These are phyloP conservation scores for Drosophila malerkotliana DNA, from an alignment of 1,140 invertebrate genomes.

Conservation along the genomic window DNA sequence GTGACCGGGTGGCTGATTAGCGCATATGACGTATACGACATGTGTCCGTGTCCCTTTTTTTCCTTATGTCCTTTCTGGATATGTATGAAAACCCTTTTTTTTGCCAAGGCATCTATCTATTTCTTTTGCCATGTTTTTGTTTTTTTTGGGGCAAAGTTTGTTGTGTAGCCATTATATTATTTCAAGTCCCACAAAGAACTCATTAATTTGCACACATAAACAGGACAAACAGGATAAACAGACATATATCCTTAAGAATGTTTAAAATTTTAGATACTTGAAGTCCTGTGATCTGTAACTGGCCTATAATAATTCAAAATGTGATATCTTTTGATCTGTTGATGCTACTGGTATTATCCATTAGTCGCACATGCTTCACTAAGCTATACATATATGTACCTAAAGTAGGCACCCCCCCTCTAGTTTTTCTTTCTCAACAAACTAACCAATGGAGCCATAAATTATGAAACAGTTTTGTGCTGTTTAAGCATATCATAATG, in stretches of 20 bases:
- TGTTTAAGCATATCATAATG: constrained; percentile 82
- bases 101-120: constrained; percentile 34
- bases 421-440: not conserved
- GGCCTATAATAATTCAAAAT: constrained; percentile 22
- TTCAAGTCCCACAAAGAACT: constrained; percentile 72
- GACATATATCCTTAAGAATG: not conserved
- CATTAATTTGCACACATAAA: constrained; percentile 72
- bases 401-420: not conserved
- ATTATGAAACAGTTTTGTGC: constrained; percentile 83
- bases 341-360: constrained; percentile 26
- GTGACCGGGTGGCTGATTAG: constrained; percentile 50
- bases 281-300: constrained; percentile 7
- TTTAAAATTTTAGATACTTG: not conserved
- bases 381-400: not conserved
- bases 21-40: constrained; percentile 66
- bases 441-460: constrained; percentile 63
- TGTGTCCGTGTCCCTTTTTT: constrained; percentile 49
- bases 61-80: constrained; percentile 24
- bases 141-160: not conserved
- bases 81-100: constrained; percentile 43
- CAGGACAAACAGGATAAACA: constrained; percentile 17
- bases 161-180: constrained; percentile 69
- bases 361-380: constrained; percentile 25
- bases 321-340: constrained; percentile 43
- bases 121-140: constrained; percentile 6